These are phyloP conservation scores for Laticauda colubrina DNA, from an alignment of 2,113 vertebrate species.

Conservation along the genomic window DNA sequence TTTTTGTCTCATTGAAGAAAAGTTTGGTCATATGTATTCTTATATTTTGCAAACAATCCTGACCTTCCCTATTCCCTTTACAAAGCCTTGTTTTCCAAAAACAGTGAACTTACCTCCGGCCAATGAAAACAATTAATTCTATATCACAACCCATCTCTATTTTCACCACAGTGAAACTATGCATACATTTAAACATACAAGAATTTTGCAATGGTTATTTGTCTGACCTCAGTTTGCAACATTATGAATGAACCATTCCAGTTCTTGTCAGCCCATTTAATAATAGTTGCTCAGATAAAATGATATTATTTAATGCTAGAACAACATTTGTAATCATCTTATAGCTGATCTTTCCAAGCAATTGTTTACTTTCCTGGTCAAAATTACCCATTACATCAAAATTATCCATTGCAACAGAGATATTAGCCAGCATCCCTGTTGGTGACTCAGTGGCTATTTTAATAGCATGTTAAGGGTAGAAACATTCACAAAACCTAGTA, in stretches of 20 bases:
- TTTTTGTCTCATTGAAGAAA: background rate
- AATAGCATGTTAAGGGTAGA: slow-evolving; percentile 72
- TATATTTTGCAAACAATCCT: background rate
- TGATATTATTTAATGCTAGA: slow-evolving; percentile 21
- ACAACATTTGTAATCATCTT: slow-evolving; percentile 13
- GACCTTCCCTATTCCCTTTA: background rate
- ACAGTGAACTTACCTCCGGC: background rate
- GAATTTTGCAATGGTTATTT: background rate
- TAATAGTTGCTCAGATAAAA: slow-evolving; percentile 8
- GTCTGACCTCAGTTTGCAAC: fast-evolving
- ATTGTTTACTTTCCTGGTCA: slow-evolving; percentile 68
- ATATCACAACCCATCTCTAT: background rate
- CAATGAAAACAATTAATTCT: slow-evolving; percentile 1
- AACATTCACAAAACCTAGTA: slow-evolving; percentile 72
- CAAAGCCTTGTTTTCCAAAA: slow-evolving; percentile 24
- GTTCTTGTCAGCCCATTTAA: slow-evolving; percentile 7
- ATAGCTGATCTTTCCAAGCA: slow-evolving; percentile 29
- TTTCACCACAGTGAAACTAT: background rate
- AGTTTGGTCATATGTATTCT: background rate
- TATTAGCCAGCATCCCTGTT: slow-evolving; percentile 77
- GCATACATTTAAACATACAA: slow-evolving; percentile 4
- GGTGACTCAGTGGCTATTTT: slow-evolving; percentile 81
- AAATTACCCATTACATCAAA: slow-evolving; percentile 78
- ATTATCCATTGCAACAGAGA: slow-evolving; percentile 74
- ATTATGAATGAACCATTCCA: background rate